Evolutionary conservation across 2,113 vertebrate species (phyloP), one percentile per base, ranked within the genome.

Genomic region (Scartelaos histophorus): DNA sequence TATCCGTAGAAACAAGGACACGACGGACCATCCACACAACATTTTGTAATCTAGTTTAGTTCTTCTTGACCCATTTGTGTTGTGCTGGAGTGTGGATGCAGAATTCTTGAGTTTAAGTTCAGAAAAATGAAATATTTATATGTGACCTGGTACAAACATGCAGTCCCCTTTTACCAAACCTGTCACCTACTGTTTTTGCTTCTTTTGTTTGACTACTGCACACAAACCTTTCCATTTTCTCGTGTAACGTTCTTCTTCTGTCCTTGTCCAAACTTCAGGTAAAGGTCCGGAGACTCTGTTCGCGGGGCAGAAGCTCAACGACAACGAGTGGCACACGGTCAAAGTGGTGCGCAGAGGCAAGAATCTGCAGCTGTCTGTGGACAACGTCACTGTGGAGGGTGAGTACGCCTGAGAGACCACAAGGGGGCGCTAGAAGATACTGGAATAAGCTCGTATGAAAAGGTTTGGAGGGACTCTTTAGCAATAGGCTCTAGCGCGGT

Each of bases 331-430:
- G 96, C 96, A 98, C 92, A 92, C 92, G 0, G 95, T 97, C 86
- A 93, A 95, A 71, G 95, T 97, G 83, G 87, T 94, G 22, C 94
- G 96, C 11, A 82, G 96, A 47, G 96, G 96, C 68, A 96, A 95
- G 89, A 96, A 90, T 88, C 89, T 98, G 84, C 96, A 97, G 91
- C 95, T 98, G 25, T 96, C 94, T 0, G 96, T 98, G 86, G 96
- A 98, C 84, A 97, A 98, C 19, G 94, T 97, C 86, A 97, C 96
- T 0, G 95, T 96, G 35, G 96, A 97, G 92, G 96, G 96, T 96
- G 79, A 79, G 88, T 35, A 34, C 21, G 24, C 54, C 2, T n/a
- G 49, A 53, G 49, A 19, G 9, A 54, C 19, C 9, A 3, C 1
- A 21, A 7, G 6, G 38, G 38, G 38, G 10, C 10, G 38, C 7